phyloP scores from a whole-genome alignment of 2,888 invertebrate species.

The Taphrorychus bicolor region DNA sequence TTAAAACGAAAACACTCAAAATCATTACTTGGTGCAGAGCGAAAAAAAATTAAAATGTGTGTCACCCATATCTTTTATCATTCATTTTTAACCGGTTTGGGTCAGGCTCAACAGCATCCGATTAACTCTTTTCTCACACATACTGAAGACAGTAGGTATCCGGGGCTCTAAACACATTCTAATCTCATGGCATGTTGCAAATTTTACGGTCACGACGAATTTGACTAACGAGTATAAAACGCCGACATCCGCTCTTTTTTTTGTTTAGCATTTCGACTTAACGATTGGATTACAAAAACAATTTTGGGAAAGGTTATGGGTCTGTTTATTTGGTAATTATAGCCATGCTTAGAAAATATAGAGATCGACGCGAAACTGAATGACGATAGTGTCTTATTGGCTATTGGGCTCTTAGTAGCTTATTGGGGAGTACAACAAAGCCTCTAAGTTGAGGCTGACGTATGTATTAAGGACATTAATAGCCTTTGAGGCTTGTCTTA shows the following conservation, averaged over 20 bases:
- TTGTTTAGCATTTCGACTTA: not conserved
- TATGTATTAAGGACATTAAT: no score
- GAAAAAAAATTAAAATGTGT: not conserved
- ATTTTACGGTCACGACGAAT: not conserved
- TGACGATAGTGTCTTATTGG: no score
- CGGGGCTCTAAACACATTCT: not conserved
- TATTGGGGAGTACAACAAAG: no score
- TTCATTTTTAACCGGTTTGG: not conserved
- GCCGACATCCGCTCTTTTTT: constrained; percentile 25
- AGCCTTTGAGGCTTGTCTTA: no score
- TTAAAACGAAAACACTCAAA: not conserved
- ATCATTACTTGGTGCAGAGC: not conserved
- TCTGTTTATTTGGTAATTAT: constrained; percentile 23
- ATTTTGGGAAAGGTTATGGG: constrained; percentile 24
- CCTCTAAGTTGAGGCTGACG: no score
- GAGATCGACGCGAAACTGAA: no score
- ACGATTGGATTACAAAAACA: not conserved
- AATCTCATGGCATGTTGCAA: not conserved
- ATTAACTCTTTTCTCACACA: not conserved
- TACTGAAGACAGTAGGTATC: not conserved
- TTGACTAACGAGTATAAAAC: constrained; percentile 10
- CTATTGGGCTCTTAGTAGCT: no score
- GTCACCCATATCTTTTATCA: not conserved
- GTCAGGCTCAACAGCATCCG: not conserved
- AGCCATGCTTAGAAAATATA: not conserved